Base-by-base conservation (phyloP, 1,140 invertebrate genomes). In the Reticulitermes speratus region DNA sequence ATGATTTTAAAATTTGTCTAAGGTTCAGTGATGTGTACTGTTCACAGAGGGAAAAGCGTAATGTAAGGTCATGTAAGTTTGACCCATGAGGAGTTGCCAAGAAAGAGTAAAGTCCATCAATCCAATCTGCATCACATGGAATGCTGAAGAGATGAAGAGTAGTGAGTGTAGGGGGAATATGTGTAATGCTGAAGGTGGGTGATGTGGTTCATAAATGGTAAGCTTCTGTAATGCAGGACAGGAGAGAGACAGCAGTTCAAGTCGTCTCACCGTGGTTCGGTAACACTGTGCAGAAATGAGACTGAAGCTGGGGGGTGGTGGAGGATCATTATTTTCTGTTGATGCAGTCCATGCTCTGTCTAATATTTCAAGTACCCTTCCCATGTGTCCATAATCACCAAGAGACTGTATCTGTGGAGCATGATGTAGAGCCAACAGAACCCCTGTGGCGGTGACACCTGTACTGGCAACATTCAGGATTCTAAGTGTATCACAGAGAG, bases 391-490 rank as follows among this genome's bases (percentile, higher is more conserved):
- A 86, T 92, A 92, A 44, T 92, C 92, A 0, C 91, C 92, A 48
- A 93, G 84, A 0, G 91, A 92, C 87, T 92, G 90, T 19, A 93
- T 85, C 30, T 88, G 88, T 0, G 91, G 90, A 25, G 91, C 90
- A 82, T 92, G 90, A 83, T 91, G 89, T 11, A 92, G 85, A 3
- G 91, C 91, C 5, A 92, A 85, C 7, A 92, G 86, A 9, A 92
- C 90, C 0, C 92, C 92, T 0, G 90, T 89, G 69, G 90, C 91
- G 2, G 90, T 92, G 0, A 93, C 91, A 1, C 89, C 89, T 0
- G 92, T 92, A 85, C 92, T 92, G 0, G 91, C 91, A 16, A 93
- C 89, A 83, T 92, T 92, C 0, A 92, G 88, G 5, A 91, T 90
- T 85, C 88, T 88, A 11, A 93, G 88, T 0, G 90, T 90, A 81